Base-by-base conservation (phyloP, 2,113 vertebrate species). In the Tapirus terrestris region DNA sequence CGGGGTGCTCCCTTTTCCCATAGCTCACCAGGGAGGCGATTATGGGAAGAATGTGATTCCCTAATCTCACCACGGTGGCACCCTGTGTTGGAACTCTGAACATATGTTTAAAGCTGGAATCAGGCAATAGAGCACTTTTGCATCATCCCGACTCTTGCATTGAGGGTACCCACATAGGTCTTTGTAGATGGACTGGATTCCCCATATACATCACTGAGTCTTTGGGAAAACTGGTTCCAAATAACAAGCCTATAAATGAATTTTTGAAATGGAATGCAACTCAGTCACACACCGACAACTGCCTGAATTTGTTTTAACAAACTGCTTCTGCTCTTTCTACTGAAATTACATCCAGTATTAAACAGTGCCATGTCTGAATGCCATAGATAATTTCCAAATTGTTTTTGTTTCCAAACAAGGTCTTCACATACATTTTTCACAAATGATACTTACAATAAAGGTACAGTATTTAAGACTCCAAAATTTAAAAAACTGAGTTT, bases 131-230 rank as follows among this genome's bases (percentile, higher is more conserved):
- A n/a, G 51, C 13, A 29, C 25, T 48, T 58, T 3, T 18, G 33
- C 39, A 36, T 1, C 20, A 3, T 1, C 88, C 56, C 16, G 1
- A 2, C 3, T 36, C 68, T 5, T 2, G 3, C 1, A 1, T 2
- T 43, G 51, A 0, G 11, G 63, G 45, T 8, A 51, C 27, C 36
- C 1, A 43, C 8, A 1, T 0, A 16, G 31, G 45, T 48, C 76
- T 75, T 43, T 7, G 58, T 5, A 23, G 48, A 31, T 5, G 39
- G 43, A 17, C 9, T 18, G 33, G 68, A 33, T 20, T 48, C 16
- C 51, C 18, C n/a, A 33, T 0, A 33, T 7, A 1, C 6, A 63
- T 45, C 63, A 61, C 39, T 0, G 11, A 65, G 39, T 82, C 60
- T 63, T 70, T 56, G 27, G 77, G 82, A 89, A 93, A 90, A 51